These are phyloP conservation scores for Nebria brevicollis DNA, from an alignment of 2,888 invertebrate genomes.

Conservation along the genomic window DNA sequence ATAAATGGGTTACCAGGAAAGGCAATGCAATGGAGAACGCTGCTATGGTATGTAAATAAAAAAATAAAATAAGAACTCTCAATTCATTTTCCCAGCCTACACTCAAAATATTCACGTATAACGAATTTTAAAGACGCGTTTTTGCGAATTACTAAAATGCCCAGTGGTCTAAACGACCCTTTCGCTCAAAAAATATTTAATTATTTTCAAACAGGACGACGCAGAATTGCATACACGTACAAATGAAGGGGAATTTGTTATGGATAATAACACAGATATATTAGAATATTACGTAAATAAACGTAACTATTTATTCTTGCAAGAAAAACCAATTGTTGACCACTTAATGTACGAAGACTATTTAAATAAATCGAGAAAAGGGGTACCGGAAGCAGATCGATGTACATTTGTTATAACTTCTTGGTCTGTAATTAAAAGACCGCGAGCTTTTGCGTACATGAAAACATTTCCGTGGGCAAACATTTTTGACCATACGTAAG, in stretches of 20 bases:
- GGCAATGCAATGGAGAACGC: slow-evolving; percentile 77
- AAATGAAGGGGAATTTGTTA: slow-evolving; percentile 54
- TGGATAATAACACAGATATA: slow-evolving; percentile 59
- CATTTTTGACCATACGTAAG: slow-evolving; percentile 78
- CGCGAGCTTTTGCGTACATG: slow-evolving; percentile 79
- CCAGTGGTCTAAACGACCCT: neutral
- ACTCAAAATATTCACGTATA: neutral
- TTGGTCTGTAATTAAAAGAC: slow-evolving; percentile 71
- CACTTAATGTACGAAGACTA: slow-evolving; percentile 78
- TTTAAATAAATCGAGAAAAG: slow-evolving; percentile 68
- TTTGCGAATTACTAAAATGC: neutral
- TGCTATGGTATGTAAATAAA: slow-evolving; percentile 27
- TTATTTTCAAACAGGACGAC: slow-evolving; percentile 27
- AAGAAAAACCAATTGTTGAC: slow-evolving; percentile 77
- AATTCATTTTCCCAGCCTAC: no score
- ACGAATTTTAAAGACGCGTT: neutral
- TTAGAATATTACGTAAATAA: slow-evolving; percentile 63
- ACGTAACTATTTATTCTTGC: slow-evolving; percentile 70
- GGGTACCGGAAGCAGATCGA: slow-evolving; percentile 69
- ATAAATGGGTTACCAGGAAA: slow-evolving; percentile 76
- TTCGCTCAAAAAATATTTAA: neutral
- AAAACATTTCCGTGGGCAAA: slow-evolving; percentile 67
- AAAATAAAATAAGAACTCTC: neutral
- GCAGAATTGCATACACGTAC: slow-evolving; percentile 13
- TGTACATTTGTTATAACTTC: slow-evolving; percentile 83